Base-by-base conservation (phyloP, 2,113 vertebrate genomes). In the Zosterops hypoxanthus region DNA sequence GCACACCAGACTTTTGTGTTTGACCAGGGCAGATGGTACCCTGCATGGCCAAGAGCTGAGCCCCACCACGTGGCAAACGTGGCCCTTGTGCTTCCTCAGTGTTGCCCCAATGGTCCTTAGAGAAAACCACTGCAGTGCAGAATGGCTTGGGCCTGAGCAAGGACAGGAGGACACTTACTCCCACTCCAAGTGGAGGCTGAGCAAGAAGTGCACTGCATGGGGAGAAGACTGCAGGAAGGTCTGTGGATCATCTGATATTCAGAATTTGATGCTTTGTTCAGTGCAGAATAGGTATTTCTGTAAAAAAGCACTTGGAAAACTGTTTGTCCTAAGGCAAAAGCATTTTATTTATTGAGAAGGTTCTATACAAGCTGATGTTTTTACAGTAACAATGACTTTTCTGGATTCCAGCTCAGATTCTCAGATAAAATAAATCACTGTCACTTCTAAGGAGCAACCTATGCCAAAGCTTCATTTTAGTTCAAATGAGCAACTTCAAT, bases 11-110 rank as follows among this genome's bases (percentile, higher is more conserved):
- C 14, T 76, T 59, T 6, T 50, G 24, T 80, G 14, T 59, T 71
- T 55, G 57, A 15, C 6, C 5, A 6, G 34, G 33, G 33, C 9
- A 86, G 15, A 7, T 34, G 36, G 29, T 24, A 21, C 21, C 14
- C 31, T 39, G 39, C 6, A 4, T 9, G 23, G 39, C 50, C 82
- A 14, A 81, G 22, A 73, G 39, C 29, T 57, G 52, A 9, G 5
- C 28, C n/a, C 16, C 34, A 15, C 6, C 0, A 0, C 31, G 20
- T 44, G 29, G 12, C 21, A 83, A 55, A 31, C 4, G n/a, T 24
- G 29, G 29, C 49, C 31, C 44, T 14, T 0, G 0, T 41, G 9
- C 31, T 80, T 69, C 69, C 52, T 39, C 26, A 23, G 11, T 8
- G 20, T 20, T 44, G 12, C 6, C 33, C 10, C 11, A 34, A 14